Conservation (phyloP, 1,140 invertebrate species). For the Teleopsis dalmanni region DNA sequence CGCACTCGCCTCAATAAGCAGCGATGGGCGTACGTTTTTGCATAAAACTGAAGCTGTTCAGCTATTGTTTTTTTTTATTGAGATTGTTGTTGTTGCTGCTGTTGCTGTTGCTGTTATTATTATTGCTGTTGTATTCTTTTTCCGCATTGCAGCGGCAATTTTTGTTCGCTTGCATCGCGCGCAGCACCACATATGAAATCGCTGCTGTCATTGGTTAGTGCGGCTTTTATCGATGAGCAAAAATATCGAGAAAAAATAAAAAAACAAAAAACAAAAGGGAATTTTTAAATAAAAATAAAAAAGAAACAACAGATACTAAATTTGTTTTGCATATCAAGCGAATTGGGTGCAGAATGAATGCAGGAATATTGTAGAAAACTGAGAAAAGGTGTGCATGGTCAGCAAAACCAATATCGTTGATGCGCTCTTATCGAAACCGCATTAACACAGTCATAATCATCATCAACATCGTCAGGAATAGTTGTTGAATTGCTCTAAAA, state of each 20-base stretch:
- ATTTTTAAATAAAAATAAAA: not conserved
- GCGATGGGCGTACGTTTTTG: not conserved
- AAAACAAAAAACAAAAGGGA: slow-evolving; percentile 1
- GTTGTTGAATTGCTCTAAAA: no score
- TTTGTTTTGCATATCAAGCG: slow-evolving; percentile 11
- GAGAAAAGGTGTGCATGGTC: no score
- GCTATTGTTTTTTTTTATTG: no score
- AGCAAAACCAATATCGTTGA: no score
- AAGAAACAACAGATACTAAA: slow-evolving; percentile 1
- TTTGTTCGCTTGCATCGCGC: not conserved
- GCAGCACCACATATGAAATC: slow-evolving; percentile 2
- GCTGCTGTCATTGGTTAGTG: slow-evolving; percentile 15
- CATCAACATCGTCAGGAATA: no score
- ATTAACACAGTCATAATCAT: no score
- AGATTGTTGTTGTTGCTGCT: no score
- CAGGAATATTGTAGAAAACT: no score
- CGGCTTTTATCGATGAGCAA: slow-evolving; percentile 15
- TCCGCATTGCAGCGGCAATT: no score
- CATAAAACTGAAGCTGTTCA: not conserved
- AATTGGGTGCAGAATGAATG: slow-evolving; percentile 3
- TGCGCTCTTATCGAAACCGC: no score
- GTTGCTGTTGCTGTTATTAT: no score
- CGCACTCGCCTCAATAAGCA: not conserved
- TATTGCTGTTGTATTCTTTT: no score
- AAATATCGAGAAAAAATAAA: slow-evolving; percentile 9